Base-by-base conservation (phyloP, 2,888 invertebrate genomes). In the Phragmatobia fuliginosa region DNA sequence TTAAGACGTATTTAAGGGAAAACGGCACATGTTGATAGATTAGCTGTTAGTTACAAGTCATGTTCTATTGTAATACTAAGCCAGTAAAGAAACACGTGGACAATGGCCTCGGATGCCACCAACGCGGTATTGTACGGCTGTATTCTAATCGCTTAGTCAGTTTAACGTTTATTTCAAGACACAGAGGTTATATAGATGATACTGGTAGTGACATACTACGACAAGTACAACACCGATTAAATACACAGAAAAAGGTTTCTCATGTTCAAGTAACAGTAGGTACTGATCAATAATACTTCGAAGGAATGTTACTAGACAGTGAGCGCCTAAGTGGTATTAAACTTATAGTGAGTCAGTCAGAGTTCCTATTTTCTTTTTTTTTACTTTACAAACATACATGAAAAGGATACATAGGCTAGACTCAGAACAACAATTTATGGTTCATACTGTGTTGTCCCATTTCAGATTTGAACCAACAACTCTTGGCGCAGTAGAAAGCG, bases 11-110 rank as follows among this genome's bases (percentile, higher is more conserved):
- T 61, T 45, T 45, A 61, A 28, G 36, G 52, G 61, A 33, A 33
- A 61, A 67, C 60, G 49, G 49, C 49, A 61, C 56, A 33, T 10
- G 45, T 38, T 16, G 36, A 66, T 58, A 66, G 65, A 41, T 58
- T 52, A 52, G 61, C 36, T 28, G 49, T 49, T 41, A 59, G 58
- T 59, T 41, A 59, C 63, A 69, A 64, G 60, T 69, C 64, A 69
- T 69, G 65, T 38, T 63, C 64, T 36, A 65, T 69, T 69, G 65
- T 64, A 60, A 61, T 60, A 33, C 59, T 65, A 63, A 63, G 56
- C 63, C 45, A 45, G 68, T 59, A 56, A 32, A n/a, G 38, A 41
- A 41, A 41, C 68, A 64, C 65, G 69, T 69, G 60, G 59, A 28
- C 52, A 14, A n/a, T 28, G 60, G 52, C 69, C 69, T 69, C 69